phyloP scores from a whole-genome alignment of 2,888 invertebrate genomes.

The Drosophila imparisetae region DNA sequence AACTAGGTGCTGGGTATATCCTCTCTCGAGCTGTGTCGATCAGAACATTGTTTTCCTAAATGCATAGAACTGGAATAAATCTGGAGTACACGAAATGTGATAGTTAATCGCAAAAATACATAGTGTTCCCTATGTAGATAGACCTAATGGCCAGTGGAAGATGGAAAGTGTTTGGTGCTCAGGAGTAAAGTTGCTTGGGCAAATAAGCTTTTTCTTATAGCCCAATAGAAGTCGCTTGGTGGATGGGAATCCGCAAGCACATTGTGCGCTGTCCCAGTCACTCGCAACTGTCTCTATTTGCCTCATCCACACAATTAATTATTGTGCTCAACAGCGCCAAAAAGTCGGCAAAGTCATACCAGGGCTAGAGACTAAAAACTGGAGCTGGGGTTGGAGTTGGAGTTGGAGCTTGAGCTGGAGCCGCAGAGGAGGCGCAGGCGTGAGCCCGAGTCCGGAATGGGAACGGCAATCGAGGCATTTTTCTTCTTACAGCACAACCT shows the following conservation, averaged over 20 bases:
- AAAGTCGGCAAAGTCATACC: constrained; percentile 55
- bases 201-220: constrained; percentile 2
- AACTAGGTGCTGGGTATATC: background rate
- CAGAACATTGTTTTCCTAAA: background rate
- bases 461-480: constrained; percentile 62
- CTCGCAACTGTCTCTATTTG: constrained; percentile 29
- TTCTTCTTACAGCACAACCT: constrained; percentile 81
- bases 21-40: background rate
- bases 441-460: constrained; percentile 29
- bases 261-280: constrained; percentile 11
- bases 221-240: background rate
- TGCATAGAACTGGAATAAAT: background rate
- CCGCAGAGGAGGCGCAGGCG: constrained; percentile 4
- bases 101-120: background rate
- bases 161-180: background rate
- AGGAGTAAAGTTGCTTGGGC: background rate
- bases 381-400: background rate
- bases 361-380: constrained; percentile 24
- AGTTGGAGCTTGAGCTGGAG: constrained; percentile 1
- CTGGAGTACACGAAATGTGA: background rate
- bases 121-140: background rate
- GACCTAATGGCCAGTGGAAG: background rate
- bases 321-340: constrained; percentile 51
- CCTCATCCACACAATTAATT: constrained; percentile 78
- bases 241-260: constrained; percentile 2